Conservation (phyloP, 1,140 invertebrate genomes). For the Zaprionus capensis region DNA sequence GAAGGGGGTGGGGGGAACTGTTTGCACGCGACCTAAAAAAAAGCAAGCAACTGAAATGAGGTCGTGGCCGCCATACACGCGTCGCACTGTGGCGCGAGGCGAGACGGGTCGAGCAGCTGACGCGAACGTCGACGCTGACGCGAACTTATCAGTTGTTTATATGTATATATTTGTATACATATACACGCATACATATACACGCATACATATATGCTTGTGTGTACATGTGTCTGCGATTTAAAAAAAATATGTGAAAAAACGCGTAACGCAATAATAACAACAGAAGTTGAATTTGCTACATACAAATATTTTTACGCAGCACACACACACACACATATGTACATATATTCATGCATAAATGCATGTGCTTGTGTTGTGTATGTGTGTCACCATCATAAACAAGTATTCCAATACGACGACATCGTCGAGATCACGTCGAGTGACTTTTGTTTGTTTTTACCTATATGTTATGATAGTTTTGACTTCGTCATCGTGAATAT, state of each 20-base stretch:
- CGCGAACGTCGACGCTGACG: slow-evolving; percentile 39
- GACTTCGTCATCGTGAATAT: slow-evolving; percentile 31
- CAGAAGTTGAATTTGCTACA: slow-evolving; percentile 14
- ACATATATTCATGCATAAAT: not conserved
- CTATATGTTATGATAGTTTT: slow-evolving; percentile 28
- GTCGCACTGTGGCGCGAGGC: slow-evolving; percentile 16
- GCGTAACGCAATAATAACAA: slow-evolving; percentile 15
- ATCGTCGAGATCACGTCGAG: not conserved
- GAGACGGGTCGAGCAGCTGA: slow-evolving; percentile 8
- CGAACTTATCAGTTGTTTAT: slow-evolving; percentile 58
- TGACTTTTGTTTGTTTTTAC: slow-evolving; percentile 61
- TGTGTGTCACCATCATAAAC: not conserved
- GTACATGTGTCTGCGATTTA: not conserved
- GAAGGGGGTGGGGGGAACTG: slow-evolving; percentile 24
- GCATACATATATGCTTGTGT: not conserved
- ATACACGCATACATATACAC: not conserved
- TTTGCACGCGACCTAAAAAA: slow-evolving; percentile 80
- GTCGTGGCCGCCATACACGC: slow-evolving; percentile 67
- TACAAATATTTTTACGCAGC: not conserved
- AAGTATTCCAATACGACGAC: slow-evolving; percentile 2
- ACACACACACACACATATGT: not conserved
- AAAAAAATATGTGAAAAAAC: slow-evolving; percentile 8
- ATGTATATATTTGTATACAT: not conserved
- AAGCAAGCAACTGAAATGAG: slow-evolving; percentile 60
- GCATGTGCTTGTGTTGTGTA: not conserved